Conservation (phyloP, 2,888 invertebrate genomes). For the Microctonus hyperodae region DNA sequence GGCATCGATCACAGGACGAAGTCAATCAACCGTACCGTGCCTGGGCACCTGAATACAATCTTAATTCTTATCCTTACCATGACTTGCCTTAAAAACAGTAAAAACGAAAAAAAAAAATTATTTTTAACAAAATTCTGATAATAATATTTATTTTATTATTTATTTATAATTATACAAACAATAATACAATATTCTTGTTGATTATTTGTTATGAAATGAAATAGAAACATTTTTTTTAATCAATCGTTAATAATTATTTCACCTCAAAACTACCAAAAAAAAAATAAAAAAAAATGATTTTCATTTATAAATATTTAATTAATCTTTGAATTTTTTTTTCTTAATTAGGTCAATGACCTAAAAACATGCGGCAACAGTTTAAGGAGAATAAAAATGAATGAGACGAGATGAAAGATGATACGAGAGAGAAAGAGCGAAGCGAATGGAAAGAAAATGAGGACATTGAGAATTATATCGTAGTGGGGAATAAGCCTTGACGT, state of each 20-base stretch:
- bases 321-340: slow-evolving; percentile 5
- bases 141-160: slow-evolving; percentile 26
- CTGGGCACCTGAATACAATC: slow-evolving; percentile 55
- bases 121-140: neutral
- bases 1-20: slow-evolving; percentile 60
- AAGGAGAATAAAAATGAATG: slow-evolving; percentile 26
- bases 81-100: slow-evolving; percentile 46
- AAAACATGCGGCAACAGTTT: slow-evolving; percentile 37
- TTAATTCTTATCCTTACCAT: slow-evolving; percentile 55
- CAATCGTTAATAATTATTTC: neutral
- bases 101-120: slow-evolving; percentile 12
- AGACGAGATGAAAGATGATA: slow-evolving; percentile 23
- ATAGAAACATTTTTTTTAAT: neutral
- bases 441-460: slow-evolving; percentile 45
- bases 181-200: neutral
- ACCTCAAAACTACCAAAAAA: neutral
- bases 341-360: slow-evolving; percentile 53
- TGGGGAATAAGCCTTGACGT: slow-evolving; percentile 35
- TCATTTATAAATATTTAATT: neutral
- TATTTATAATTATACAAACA: slow-evolving; percentile 27
- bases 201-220: neutral
- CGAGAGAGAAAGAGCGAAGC: slow-evolving; percentile 47
- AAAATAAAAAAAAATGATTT: slow-evolving; percentile 1
- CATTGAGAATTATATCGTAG: slow-evolving; percentile 39
- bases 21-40: slow-evolving; percentile 55